Evolutionary conservation across 2,797 vertebrate species (phyloP).

Genomic region (Miichthys miiuy): DNA sequence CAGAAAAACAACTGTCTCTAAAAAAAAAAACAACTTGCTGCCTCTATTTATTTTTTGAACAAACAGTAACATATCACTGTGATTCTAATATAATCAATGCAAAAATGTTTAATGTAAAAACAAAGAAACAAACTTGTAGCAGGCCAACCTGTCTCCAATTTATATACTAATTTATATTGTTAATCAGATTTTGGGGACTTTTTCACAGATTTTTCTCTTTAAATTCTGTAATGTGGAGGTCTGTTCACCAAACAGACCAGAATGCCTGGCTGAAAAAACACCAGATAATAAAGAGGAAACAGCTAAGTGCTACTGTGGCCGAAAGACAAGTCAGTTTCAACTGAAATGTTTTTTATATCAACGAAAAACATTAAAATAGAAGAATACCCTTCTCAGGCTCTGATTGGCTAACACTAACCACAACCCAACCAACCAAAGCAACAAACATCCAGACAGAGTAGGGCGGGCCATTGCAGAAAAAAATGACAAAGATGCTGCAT

Average conservation of each 20-base stretch:
- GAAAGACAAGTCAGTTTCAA: neutral
- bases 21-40: neutral
- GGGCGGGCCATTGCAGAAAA: no score
- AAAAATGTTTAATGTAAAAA: conserved; percentile 1
- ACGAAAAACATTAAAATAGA: no score
- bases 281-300: neutral
- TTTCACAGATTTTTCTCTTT: neutral
- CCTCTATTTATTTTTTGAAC: neutral
- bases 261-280: neutral
- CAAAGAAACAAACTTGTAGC: neutral
- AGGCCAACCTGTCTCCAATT: no score
- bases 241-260: neutral
- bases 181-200: neutral
- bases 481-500: no score
- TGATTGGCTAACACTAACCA: no score
- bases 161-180: neutral
- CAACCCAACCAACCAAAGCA: no score
- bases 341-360: neutral
- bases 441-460: no score
- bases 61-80: neutral
- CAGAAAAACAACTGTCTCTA: neutral
- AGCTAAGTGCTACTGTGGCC: neutral
- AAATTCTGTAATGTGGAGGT: neutral
- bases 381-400: no score
- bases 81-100: neutral